These are phyloP conservation scores for Chelmon rostratus DNA, from an alignment of 2,797 vertebrate species.

Conservation along the genomic window DNA sequence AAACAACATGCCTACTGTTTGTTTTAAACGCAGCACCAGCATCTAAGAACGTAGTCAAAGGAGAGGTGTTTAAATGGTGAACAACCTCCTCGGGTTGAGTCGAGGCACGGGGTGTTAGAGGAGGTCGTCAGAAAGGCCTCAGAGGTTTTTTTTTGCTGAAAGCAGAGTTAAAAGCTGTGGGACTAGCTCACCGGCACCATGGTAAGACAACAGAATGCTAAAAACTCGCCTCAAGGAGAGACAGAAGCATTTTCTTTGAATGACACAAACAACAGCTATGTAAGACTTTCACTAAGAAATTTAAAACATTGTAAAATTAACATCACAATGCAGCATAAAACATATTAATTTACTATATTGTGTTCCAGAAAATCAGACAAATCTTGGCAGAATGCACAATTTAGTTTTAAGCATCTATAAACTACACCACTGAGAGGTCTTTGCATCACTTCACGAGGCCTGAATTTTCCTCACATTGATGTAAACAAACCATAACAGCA, in stretches of 20 bases:
- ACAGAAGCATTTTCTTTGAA: conserved; percentile 16
- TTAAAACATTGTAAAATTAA: neutral
- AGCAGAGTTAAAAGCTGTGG: conserved; percentile 53
- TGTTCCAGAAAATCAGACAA: conserved; percentile 9
- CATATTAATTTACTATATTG: neutral
- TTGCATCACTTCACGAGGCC: conserved; percentile 53
- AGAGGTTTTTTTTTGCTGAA: conserved; percentile 51
- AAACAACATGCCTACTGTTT: neutral
- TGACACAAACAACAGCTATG: conserved; percentile 12
- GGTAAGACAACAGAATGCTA: conserved; percentile 18
- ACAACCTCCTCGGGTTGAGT: conserved; percentile 26
- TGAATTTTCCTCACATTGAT: conserved; percentile 52
- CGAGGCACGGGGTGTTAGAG: conserved; percentile 36
- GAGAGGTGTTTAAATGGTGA: conserved; percentile 41
- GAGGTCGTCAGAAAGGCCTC: conserved; percentile 39
- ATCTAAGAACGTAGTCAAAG: conserved; percentile 28
- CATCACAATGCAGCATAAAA: neutral
- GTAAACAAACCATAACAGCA: conserved; percentile 74
- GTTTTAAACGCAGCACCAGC: conserved; percentile 12
- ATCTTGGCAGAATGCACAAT: conserved; percentile 26
- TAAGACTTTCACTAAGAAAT: neutral
- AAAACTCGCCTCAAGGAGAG: conserved; percentile 16
- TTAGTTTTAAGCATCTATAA: conserved; percentile 46
- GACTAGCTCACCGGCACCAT: conserved; percentile 21
- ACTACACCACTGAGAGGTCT: conserved; percentile 38